Evolutionary conservation across 2,797 vertebrate species (phyloP).

Genomic region (Diplodus sargus): DNA sequence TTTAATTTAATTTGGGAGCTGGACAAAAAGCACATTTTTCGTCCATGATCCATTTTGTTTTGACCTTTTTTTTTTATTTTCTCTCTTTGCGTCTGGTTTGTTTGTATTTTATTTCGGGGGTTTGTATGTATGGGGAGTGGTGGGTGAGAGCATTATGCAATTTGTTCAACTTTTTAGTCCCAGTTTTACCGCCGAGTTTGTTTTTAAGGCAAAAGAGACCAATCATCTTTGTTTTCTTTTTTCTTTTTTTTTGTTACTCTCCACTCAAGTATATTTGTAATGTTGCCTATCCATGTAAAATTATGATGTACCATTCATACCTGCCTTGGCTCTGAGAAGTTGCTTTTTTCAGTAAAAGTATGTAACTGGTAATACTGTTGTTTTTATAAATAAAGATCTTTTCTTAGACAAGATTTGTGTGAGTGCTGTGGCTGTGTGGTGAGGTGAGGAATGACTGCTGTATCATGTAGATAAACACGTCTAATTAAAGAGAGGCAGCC

Average conservation of each 20-base stretch:
- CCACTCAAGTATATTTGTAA: conserved; percentile 79
- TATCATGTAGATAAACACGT: conserved; percentile 49
- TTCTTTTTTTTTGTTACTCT: conserved; percentile 44
- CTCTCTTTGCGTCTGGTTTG: conserved; percentile 62
- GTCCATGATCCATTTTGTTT: conserved; percentile 51
- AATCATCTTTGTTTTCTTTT: conserved; percentile 58
- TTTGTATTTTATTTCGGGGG: conserved; percentile 61
- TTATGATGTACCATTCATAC: conserved; percentile 82
- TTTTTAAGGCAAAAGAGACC: conserved; percentile 81
- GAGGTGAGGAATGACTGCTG: conserved; percentile 24
- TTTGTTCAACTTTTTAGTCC: conserved; percentile 78
- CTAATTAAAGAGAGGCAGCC: conserved; percentile 67
- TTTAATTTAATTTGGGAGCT: conserved; percentile 50
- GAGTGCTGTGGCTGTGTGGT: conserved; percentile 41
- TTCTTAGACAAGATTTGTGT: conserved; percentile 79
- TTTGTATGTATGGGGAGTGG: conserved; percentile 68
- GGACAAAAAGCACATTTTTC: conserved; percentile 78
- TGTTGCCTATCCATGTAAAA: conserved; percentile 83
- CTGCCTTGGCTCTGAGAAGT: conserved; percentile 87
- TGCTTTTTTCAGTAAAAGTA: conserved; percentile 84
- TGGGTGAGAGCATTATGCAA: conserved; percentile 83
- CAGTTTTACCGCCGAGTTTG: conserved; percentile 77
- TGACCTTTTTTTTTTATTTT: conserved; percentile 22
- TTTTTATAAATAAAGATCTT: conserved; percentile 88
- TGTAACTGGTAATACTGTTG: conserved; percentile 87